Conservation (phyloP, 2,113 vertebrate genomes). For the pig (Sus scrofa) region T2T-Sscrofa CM000824.6:164824001-164824500, state of each 20-base stretch:
- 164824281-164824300: too few relatives aligned
- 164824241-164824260: too few relatives aligned
- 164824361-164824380: too few relatives aligned
- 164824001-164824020: background rate
- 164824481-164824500: background rate
- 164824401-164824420: too few relatives aligned
- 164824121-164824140: background rate
- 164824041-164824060: background rate
- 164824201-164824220: too few relatives aligned
- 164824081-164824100: background rate
- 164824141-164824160: background rate
- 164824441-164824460: background rate
- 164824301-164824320: too few relatives aligned
- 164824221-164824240: too few relatives aligned
- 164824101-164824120: background rate
- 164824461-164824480: background rate
- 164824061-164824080: background rate
- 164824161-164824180: background rate
- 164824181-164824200: background rate
- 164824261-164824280: too few relatives aligned
- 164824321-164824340: too few relatives aligned
- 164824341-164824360: too few relatives aligned
- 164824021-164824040: background rate
- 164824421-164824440: too few relatives aligned
- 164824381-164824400: too few relatives aligned